Evolutionary conservation across 2,888 invertebrate species (phyloP).

Genomic region (Dasypogon diadema): DNA sequence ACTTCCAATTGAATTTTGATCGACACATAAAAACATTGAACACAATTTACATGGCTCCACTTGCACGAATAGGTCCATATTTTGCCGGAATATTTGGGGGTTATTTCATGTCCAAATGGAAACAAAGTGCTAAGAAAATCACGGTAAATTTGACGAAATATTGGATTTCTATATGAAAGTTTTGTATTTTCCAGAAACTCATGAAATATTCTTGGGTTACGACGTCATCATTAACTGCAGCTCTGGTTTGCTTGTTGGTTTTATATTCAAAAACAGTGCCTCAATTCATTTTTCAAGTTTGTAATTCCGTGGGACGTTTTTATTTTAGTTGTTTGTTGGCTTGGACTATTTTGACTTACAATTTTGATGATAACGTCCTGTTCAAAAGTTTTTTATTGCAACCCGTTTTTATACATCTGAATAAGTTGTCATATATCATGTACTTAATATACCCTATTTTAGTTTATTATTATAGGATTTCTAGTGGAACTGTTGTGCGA

Average conservation of each 20-base stretch:
- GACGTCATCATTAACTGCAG: too few species aligned
- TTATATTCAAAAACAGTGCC: neutral
- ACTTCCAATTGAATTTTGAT: neutral
- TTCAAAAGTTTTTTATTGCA: neutral
- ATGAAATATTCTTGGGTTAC: neutral
- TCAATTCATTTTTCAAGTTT: neutral
- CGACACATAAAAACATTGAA: neutral
- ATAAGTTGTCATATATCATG: constrained; percentile 17
- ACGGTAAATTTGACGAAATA: neutral
- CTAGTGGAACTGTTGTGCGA: neutral
- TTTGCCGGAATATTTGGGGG: constrained; percentile 2
- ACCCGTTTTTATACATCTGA: constrained; percentile 1
- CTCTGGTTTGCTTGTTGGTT: too few species aligned
- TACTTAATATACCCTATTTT: constrained; percentile 9
- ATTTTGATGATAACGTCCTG: neutral
- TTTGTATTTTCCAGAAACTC: neutral
- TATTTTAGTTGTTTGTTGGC: neutral
- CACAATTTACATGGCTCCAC: neutral
- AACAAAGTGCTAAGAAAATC: neutral
- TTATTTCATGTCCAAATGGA: neutral
- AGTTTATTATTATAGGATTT: neutral
- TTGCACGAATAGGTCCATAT: neutral
- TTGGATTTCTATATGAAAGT: neutral
- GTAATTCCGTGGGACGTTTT: constrained; percentile 9
- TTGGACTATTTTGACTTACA: neutral